These are phyloP conservation scores for Meganola albula DNA, from an alignment of 2,888 invertebrate species.

Conservation along the genomic window DNA sequence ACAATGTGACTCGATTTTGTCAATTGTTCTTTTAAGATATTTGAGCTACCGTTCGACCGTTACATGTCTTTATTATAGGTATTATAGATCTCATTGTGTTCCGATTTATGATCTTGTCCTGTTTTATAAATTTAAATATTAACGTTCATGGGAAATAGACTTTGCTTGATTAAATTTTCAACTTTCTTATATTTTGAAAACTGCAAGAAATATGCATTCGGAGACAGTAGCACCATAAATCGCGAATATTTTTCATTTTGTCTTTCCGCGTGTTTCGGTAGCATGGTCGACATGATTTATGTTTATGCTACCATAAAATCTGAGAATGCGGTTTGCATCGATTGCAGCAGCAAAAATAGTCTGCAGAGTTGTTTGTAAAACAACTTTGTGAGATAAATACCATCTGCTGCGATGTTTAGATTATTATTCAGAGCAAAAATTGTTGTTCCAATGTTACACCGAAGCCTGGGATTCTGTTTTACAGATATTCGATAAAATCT, in stretches of 20 bases:
- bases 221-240: slow-evolving; percentile 11
- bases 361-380: slow-evolving; percentile 2
- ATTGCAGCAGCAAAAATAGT: slow-evolving; percentile 22
- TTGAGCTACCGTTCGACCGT: slow-evolving; percentile 72
- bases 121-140: slow-evolving; percentile 54
- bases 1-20: slow-evolving; percentile 50
- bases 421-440: too few relatives aligned
- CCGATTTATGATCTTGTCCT: slow-evolving; percentile 61
- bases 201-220: neutral
- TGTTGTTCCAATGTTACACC: too few relatives aligned
- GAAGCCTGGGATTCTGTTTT: too few relatives aligned
- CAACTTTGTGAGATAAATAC: slow-evolving; percentile 2
- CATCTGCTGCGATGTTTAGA: neutral
- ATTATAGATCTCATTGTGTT: slow-evolving; percentile 70
- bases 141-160: slow-evolving; percentile 60
- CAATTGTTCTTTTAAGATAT: slow-evolving; percentile 61
- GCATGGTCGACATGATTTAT: slow-evolving; percentile 37
- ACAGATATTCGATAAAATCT: too few relatives aligned
- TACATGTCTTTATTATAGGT: slow-evolving; percentile 56
- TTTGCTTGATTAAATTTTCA: slow-evolving; percentile 2
- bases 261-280: slow-evolving; percentile 30
- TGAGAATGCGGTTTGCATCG: slow-evolving; percentile 36
- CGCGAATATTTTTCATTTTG: slow-evolving; percentile 21
- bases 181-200: neutral
- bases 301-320: slow-evolving; percentile 48